Percentiles rank a stretch among this genome's conserved stretches.
Evolutionary conservation across 2,113 vertebrate species (phyloP).

Genomic region (Brachyhypopomus gauderio): DNA sequence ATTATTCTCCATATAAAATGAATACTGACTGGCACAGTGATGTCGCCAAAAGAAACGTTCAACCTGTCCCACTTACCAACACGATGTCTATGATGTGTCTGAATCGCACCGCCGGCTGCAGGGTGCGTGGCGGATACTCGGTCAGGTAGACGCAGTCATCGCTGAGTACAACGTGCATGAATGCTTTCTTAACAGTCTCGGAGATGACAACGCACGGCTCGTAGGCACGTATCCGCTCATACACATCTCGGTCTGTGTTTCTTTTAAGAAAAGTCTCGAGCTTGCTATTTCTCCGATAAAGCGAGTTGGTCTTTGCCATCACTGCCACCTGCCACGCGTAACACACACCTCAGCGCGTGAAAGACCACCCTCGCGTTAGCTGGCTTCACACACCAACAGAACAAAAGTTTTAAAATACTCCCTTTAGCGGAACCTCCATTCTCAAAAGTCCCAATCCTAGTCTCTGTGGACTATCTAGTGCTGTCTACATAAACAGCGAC

Average conservation of each 20-base stretch:
- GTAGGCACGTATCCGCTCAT: slow-evolving; percentile 73
- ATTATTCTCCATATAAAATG: too few species aligned
- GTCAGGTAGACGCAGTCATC: slow-evolving; percentile 76
- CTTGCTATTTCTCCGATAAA: slow-evolving; percentile 63
- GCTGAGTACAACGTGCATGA: slow-evolving; percentile 79
- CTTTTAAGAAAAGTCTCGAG: slow-evolving; percentile 79
- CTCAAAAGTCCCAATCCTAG: too few species aligned
- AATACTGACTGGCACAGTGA: too few species aligned
- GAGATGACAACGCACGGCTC: slow-evolving; percentile 78
- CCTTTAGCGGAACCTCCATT: too few species aligned
- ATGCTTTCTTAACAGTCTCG: slow-evolving; percentile 65
- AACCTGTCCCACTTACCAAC: slow-evolving; percentile 70
- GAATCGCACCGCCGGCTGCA: slow-evolving; percentile 68
- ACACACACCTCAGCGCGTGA: not conserved
- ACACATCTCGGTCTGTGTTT: slow-evolving; percentile 67
- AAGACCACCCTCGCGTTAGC: too few species aligned
- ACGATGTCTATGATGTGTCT: slow-evolving; percentile 72
- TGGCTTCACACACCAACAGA: too few species aligned
- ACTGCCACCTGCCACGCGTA: slow-evolving; percentile 28
- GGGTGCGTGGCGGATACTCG: slow-evolving; percentile 73
- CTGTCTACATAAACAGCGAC: too few species aligned
- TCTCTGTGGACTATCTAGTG: too few species aligned
- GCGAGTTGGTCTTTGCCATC: slow-evolving; percentile 65
- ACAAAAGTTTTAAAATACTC: too few species aligned
- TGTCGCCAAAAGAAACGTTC: too few species aligned